phyloP scores from a whole-genome alignment of 2,113 vertebrate species.

The Pygathrix nemaeus region DNA sequence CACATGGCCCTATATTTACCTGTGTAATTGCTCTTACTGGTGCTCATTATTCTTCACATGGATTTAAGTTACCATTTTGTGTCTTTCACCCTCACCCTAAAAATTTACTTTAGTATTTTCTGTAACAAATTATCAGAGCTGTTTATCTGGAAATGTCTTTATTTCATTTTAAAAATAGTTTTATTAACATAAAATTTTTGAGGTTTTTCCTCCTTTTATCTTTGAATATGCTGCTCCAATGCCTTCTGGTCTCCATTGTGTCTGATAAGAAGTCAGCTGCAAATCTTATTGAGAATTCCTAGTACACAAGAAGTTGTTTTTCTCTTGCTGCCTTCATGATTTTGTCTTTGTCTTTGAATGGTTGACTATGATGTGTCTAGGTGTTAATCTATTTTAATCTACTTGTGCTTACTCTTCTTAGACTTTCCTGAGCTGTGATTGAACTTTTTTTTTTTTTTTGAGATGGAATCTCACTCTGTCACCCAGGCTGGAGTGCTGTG shows the following conservation, averaged over 20 bases:
- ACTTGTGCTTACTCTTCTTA: neutral
- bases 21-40: neutral
- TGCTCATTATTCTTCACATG: neutral
- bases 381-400: neutral
- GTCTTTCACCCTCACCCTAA: neutral
- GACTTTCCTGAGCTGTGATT: neutral
- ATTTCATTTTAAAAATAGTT: neutral
- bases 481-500: too few relatives aligned
- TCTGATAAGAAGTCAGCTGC: neutral
- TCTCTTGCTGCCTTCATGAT: neutral
- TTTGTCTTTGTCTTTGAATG: neutral
- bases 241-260: neutral
- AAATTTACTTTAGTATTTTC: neutral
- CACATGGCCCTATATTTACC: neutral
- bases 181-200: neutral
- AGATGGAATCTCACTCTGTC: too few relatives aligned
- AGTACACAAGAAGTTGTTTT: neutral
- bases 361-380: neutral
- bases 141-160: neutral
- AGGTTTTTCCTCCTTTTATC: neutral
- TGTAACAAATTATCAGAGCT: neutral
- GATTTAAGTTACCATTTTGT: neutral
- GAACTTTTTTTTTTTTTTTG: too few relatives aligned
- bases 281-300: neutral
- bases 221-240: neutral